These are phyloP conservation scores for Iselma pallidipennis DNA, from an alignment of 2,888 invertebrate genomes.

Conservation along the genomic window DNA sequence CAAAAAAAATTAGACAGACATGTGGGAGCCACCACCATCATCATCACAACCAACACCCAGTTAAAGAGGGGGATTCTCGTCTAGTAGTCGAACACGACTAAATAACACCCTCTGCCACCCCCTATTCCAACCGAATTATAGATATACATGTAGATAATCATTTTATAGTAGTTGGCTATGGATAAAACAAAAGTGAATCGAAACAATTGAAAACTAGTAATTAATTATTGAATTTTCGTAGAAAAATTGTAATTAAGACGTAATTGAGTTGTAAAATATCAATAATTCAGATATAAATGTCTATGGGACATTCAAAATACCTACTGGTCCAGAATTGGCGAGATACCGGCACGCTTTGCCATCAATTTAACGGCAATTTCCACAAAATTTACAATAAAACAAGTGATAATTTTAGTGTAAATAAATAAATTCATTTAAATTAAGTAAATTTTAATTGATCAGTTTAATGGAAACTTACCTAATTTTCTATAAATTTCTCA, in stretches of 20 bases:
- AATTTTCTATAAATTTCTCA: slow-evolving; percentile 11
- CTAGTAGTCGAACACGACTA: too few relatives aligned
- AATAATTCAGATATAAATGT: background rate
- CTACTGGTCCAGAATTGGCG: background rate
- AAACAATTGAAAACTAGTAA: background rate
- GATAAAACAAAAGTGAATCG: background rate
- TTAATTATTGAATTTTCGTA: too few relatives aligned
- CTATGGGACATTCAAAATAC: background rate
- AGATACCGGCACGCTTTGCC: slow-evolving; percentile 27
- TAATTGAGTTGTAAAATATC: background rate
- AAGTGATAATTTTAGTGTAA: background rate
- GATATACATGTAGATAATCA: background rate
- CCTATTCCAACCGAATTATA: background rate
- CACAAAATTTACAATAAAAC: slow-evolving; percentile 21
- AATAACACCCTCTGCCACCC: background rate
- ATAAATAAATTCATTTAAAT: slow-evolving; percentile 10
- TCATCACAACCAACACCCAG: background rate
- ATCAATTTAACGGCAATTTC: slow-evolving; percentile 12
- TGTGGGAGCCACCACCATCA: background rate
- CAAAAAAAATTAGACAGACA: background rate
- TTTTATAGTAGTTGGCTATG: background rate
- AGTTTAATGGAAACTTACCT: slow-evolving; percentile 31
- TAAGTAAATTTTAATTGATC: slow-evolving; percentile 31
- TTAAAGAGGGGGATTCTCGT: background rate
- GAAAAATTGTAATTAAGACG: too few relatives aligned